A percentile compares a stretch with the other conserved stretches of the same genome.
phyloP scores from a whole-genome alignment of 2,888 invertebrate genomes.

The Saturnia japonica region DNA sequence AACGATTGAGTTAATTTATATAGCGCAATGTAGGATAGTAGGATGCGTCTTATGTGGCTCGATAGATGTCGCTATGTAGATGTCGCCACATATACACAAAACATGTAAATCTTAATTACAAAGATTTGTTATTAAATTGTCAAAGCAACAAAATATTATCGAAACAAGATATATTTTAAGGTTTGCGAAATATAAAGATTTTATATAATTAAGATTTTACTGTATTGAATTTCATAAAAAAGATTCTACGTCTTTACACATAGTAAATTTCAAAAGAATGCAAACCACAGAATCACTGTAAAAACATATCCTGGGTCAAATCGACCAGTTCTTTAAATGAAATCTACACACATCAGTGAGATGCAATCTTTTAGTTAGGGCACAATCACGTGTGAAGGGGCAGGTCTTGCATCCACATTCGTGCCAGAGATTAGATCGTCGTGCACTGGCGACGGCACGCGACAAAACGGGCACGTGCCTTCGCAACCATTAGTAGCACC shows the following conservation, averaged over 20 bases:
- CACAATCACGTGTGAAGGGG: conserved; percentile 79
- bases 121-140: not conserved
- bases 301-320: conserved; percentile 29
- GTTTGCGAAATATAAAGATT: not conserved
- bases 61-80: no score
- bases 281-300: conserved; percentile 23
- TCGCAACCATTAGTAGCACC: conserved; percentile 51
- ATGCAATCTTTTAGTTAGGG: conserved; percentile 65
- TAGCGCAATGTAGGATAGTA: no score
- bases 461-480: conserved; percentile 63
- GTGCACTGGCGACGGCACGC: conserved; percentile 67
- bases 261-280: not conserved
- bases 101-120: not conserved
- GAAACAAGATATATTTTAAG: not conserved
- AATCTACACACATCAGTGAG: conserved; percentile 64
- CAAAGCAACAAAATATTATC: not conserved
- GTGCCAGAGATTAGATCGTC: conserved; percentile 72
- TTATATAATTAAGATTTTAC: not conserved
- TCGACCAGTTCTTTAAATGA: conserved; percentile 43
- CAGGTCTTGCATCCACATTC: conserved; percentile 72
- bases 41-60: no score
- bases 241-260: not conserved
- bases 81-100: not conserved
- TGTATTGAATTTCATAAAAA: not conserved
- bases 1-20: no score